phyloP scores from a whole-genome alignment of 2,113 vertebrate genomes.

The Rhagologus leucostigma region DNA sequence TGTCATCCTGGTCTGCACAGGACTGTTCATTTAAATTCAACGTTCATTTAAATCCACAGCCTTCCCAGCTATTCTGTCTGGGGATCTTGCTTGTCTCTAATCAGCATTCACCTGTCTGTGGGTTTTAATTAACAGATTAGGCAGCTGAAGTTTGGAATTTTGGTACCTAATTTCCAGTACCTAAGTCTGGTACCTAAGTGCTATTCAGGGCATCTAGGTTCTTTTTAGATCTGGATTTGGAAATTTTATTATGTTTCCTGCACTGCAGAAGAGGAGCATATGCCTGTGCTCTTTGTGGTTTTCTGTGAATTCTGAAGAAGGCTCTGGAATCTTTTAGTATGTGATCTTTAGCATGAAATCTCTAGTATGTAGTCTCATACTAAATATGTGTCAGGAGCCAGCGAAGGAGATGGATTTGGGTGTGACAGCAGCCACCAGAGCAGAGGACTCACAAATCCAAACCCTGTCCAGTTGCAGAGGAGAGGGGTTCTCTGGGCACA shows the following conservation, averaged over 20 bases:
- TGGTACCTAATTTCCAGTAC: neutral
- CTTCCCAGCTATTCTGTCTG: neutral
- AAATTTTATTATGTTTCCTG: neutral
- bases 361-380: neutral
- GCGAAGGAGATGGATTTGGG: neutral
- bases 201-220: neutral
- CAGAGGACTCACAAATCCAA: neutral
- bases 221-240: neutral
- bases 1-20: neutral
- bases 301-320: neutral
- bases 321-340: neutral
- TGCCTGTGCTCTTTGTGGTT: neutral
- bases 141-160: neutral
- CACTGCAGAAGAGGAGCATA: neutral
- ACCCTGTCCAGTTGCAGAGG: fast-evolving
- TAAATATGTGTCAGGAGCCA: neutral
- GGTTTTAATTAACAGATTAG: neutral
- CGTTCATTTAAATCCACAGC: neutral
- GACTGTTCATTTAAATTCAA: neutral
- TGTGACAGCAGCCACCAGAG: neutral
- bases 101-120: neutral
- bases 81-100: neutral
- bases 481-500: neutral
- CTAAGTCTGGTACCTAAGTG: neutral
- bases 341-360: neutral